Percentiles rank a stretch among this genome's conserved stretches.
Conservation (phyloP, 2,888 invertebrate genomes). For the Lycaena phlaeas region DNA sequence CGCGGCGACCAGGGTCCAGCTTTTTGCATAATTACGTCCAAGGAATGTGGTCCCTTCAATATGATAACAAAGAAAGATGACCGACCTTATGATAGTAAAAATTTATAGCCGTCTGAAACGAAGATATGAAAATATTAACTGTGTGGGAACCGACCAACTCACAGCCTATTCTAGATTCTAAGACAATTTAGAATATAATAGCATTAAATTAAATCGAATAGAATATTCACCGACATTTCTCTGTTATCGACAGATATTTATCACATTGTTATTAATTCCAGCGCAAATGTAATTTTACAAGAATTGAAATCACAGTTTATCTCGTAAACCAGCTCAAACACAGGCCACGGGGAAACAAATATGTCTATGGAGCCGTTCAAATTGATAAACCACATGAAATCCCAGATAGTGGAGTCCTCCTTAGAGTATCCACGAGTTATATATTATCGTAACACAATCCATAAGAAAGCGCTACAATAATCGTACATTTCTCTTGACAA, state of each 20-base stretch:
- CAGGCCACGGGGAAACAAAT: constrained; percentile 48
- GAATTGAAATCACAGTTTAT: constrained; percentile 27
- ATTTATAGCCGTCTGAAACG: constrained; percentile 41
- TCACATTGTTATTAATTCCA: constrained; percentile 14
- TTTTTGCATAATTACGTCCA: constrained; percentile 68
- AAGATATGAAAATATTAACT: constrained; percentile 25
- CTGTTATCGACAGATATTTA: constrained; percentile 12
- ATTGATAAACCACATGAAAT: constrained; percentile 64
- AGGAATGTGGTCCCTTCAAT: constrained; percentile 64
- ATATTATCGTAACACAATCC: constrained; percentile 66
- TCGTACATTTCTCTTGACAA: constrained; percentile 70
- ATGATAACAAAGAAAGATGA: constrained; percentile 69
- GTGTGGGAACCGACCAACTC: constrained; percentile 35
- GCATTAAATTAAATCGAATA: constrained; percentile 4
- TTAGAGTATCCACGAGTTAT: constrained; percentile 55
- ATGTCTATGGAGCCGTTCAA: constrained; percentile 52
- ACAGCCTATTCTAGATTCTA: constrained; percentile 3
- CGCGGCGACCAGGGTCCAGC: constrained; percentile 61
- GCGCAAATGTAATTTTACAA: constrained; percentile 19
- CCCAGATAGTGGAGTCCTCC: constrained; percentile 53
- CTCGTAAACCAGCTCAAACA: constrained; percentile 40
- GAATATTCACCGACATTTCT: constrained; percentile 8
- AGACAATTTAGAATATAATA: neutral
- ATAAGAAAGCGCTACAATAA: constrained; percentile 65
- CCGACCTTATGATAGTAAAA: constrained; percentile 52